Evolutionary conservation across 2,888 invertebrate genomes (phyloP), one percentile per base, ranked within the genome.

Genomic region (Selenia dentaria): DNA sequence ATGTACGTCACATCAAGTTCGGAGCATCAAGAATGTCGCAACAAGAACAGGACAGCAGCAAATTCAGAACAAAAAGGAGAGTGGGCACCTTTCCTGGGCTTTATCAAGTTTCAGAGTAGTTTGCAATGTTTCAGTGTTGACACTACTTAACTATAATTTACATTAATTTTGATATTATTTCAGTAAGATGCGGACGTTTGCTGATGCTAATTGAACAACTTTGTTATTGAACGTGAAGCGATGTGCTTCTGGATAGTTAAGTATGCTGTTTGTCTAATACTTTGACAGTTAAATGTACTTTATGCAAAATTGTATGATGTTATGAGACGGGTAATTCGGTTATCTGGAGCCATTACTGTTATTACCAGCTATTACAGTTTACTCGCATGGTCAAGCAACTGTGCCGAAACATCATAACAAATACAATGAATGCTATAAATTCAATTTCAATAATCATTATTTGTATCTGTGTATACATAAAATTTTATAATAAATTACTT

Each of bases 101-200:
- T 12, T 2, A 22, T 1, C 4, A 4, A 31, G 14, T 6, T 16
- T 3, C 27, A 26, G 14, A 28, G 33, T 29, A 28, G 36, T 25
- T 35, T 28, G 37, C 46, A 27, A 32, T 18, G 34, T 29, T 29
- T 42, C 8, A 31, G n/a, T 39, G 43, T 43, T 45, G 35, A 38
- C 50, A 27, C 29, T 29, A 35, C 18, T 52, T 37, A 41, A 35
- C 52, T 53, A 37, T 50, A 55, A 52, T 52, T 50, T 45, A 40
- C 51, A 48, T 53, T 49, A 48, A 56, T 56, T 49, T 43, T 25
- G 51, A 46, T 36, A 51, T 41, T 42, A 49, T 45, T 53, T 11
- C 34, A 20, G 20, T 43, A 34, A 54, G 51, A 46, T 22, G 39
- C 39, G 50, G 40, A 27, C 41, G 48, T 42, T 50, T 45, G 47